Percentiles rank a stretch among this genome's conserved stretches.
Evolutionary conservation across 2,888 invertebrate genomes (phyloP).

Genomic region (Scaptomyza caliginosa): DNA sequence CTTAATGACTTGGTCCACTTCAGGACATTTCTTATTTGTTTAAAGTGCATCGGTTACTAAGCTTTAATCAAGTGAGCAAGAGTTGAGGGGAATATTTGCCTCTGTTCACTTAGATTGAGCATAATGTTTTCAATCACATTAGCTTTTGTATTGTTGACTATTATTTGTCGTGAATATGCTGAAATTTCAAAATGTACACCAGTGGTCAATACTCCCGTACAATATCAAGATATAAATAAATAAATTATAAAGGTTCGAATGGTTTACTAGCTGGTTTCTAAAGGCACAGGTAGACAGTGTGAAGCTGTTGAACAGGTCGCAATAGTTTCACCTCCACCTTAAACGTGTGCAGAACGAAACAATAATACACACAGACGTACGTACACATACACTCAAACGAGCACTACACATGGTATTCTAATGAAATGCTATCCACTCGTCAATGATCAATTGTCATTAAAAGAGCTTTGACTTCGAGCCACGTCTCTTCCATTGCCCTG

Average conservation of each 20-base stretch:
- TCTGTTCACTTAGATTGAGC: constrained; percentile 39
- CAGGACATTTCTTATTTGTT: neutral
- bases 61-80: neutral
- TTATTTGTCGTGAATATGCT: constrained; percentile 77
- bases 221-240: constrained; percentile 78
- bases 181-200: constrained; percentile 78
- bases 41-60: neutral
- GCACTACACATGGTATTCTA: constrained; percentile 76
- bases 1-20: too few species aligned
- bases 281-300: constrained; percentile 70
- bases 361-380: constrained; percentile 32
- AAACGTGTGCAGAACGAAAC: constrained; percentile 68
- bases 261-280: constrained; percentile 64
- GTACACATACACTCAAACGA: constrained; percentile 30
- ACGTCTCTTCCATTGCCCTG: constrained; percentile 36
- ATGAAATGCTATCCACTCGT: constrained; percentile 82
- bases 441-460: constrained; percentile 83
- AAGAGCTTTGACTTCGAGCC: constrained; percentile 81
- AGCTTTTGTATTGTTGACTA: constrained; percentile 66
- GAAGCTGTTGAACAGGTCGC: constrained; percentile 80
- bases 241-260: constrained; percentile 75
- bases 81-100: constrained; percentile 3
- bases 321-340: constrained; percentile 75
- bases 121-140: constrained; percentile 68
- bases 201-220: constrained; percentile 82